phyloP scores from a whole-genome alignment of 2,113 vertebrate genomes.

The Aythya baeri region DNA sequence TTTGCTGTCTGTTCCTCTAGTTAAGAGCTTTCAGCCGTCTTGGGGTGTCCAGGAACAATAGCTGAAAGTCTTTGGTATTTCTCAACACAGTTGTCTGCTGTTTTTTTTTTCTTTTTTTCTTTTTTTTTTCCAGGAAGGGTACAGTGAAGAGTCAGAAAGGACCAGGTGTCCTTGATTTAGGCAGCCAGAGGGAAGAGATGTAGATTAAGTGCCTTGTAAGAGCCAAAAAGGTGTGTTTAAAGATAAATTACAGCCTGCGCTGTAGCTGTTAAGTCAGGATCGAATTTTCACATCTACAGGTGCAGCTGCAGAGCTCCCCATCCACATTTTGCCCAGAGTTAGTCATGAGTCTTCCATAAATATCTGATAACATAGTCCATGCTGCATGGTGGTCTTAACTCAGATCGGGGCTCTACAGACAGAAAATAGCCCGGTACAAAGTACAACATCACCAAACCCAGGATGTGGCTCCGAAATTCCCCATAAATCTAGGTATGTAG shows the following conservation, averaged over 20 bases:
- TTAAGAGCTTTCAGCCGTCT: neutral
- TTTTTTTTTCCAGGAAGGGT: neutral
- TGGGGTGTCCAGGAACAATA: neutral
- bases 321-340: neutral
- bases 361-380: neutral
- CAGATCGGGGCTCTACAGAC: neutral
- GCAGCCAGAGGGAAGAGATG: neutral
- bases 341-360: neutral
- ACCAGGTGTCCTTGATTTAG: slow-evolving; percentile 22
- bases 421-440: neutral
- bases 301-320: neutral
- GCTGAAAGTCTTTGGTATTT: neutral
- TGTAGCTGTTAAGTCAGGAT: neutral
- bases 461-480: neutral
- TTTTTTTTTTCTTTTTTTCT: neutral
- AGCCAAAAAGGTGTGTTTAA: neutral
- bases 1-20: neutral
- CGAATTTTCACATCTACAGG: neutral
- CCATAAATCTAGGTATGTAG: neutral
- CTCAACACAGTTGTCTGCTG: neutral
- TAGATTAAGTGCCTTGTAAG: neutral
- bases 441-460: rapidly evolving
- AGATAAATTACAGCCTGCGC: neutral
- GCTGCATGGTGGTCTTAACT: neutral
- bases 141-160: neutral